phyloP scores from a whole-genome alignment of 2,888 invertebrate species.

The Actias luna region DNA sequence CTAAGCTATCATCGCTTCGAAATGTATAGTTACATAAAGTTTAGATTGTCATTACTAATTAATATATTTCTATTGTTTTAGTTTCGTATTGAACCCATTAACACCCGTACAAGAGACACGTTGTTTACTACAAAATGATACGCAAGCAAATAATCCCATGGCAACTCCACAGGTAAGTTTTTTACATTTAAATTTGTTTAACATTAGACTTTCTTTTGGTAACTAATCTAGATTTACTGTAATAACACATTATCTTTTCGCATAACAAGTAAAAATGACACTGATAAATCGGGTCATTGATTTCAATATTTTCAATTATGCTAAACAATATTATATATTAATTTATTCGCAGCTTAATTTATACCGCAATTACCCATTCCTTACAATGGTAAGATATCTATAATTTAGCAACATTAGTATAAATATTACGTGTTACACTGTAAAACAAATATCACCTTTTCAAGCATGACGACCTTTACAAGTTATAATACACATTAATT shows the following conservation, averaged over 20 bases:
- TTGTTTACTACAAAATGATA: slow-evolving; percentile 95
- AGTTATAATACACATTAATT: not conserved
- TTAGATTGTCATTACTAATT: not conserved
- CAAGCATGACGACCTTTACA: not conserved
- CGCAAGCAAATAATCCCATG: slow-evolving; percentile 93
- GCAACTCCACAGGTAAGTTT: slow-evolving; percentile 85
- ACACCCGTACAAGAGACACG: slow-evolving; percentile 95
- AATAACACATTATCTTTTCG: too few relatives aligned
- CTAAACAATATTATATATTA: too few relatives aligned
- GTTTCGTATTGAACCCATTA: slow-evolving; percentile 95
- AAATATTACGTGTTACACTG: too few relatives aligned
- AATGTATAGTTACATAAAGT: not conserved
- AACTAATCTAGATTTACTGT: not conserved
- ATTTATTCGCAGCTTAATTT: too few relatives aligned
- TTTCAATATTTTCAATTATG: too few relatives aligned
- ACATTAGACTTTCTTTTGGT: not conserved
- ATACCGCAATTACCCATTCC: too few relatives aligned
- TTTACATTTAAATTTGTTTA: slow-evolving; percentile 7
- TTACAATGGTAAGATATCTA: too few relatives aligned
- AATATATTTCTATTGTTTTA: slow-evolving; percentile 66
- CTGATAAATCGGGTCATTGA: too few relatives aligned
- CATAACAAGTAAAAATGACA: too few relatives aligned
- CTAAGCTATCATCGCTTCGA: too few relatives aligned
- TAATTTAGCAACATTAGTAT: too few relatives aligned
- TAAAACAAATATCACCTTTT: too few relatives aligned